A percentile compares a stretch with the other conserved stretches of the same genome.
These are phyloP conservation scores for Bombus affinis DNA, from an alignment of 1,140 invertebrate genomes.

Conservation along the genomic window DNA sequence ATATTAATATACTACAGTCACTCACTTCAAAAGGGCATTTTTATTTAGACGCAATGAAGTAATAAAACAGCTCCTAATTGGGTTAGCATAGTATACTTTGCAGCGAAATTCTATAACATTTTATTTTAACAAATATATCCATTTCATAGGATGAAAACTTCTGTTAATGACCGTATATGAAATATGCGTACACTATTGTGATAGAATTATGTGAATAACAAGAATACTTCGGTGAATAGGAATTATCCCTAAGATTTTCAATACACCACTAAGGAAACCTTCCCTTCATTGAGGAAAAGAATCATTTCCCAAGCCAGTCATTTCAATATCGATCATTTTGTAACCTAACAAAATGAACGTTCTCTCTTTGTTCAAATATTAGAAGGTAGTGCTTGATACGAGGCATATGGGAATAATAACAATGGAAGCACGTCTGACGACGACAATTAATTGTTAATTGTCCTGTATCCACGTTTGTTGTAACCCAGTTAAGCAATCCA, in stretches of 20 bases:
- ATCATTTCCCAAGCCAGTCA: background rate
- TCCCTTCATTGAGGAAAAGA: background rate
- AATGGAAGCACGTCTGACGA: no score
- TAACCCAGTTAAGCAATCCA: slow-evolving; percentile 33
- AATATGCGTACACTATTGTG: no score
- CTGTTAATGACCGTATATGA: background rate
- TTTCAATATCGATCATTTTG: background rate
- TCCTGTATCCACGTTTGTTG: slow-evolving; percentile 1
- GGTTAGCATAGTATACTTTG: background rate
- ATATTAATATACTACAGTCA: no score
- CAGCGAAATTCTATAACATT: background rate
- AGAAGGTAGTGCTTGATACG: background rate
- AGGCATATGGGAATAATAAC: background rate
- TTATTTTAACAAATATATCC: background rate
- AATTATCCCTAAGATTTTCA: background rate
- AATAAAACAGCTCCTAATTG: no score
- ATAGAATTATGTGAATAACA: background rate
- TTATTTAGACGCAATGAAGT: no score
- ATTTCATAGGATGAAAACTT: background rate
- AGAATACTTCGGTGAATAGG: background rate
- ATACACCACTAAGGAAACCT: background rate
- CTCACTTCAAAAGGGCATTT: no score
- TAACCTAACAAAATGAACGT: background rate
- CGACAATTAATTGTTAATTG: slow-evolving; percentile 8
- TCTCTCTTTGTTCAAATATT: background rate